Base-by-base conservation (phyloP, 1,140 invertebrate species). In the Paralvinella palmiformis region DNA sequence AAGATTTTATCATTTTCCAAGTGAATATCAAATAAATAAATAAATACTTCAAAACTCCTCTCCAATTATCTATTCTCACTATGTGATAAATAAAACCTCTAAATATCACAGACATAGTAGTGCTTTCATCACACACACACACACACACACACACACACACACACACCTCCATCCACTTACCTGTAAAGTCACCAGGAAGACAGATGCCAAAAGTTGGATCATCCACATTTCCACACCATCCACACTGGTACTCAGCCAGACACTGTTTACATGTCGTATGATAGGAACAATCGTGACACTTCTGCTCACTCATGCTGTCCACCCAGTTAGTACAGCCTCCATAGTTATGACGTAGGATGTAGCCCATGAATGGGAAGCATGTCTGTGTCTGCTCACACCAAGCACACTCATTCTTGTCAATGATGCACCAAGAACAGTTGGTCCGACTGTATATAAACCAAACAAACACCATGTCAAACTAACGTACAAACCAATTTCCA, bases 331-430 rank as follows among this genome's bases (percentile, higher is more conserved):
- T 85, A 73, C 94, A 97, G 63, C 91, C 83, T 0, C 93, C 93
- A 80, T 92, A 95, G 70, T 93, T 89, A 81, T 92, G 94, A 70
- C 93, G 90, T 62, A 91, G 92, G 1, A 92, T 94, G 76, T 96
- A 96, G 3, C 94, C 90, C 1, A 91, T 90, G 81, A 96, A 96
- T 44, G 91, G 90, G 75, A 96, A 94, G 76, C 94, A 97, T 73
- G 92, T 89, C 68, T 82, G 74, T 2, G 89, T 92, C 37, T 91
- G 88, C 72, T 94, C 90, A 75, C 94, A 96, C 94, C 94, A 97
- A 0, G 94, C 92, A 79, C 94, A 97, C 58, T 91, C 85, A 5
- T 91, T 91, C 44, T 87, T 85, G 68, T 90, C 88, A 62, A 89
- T 88, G 15, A 96, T 78, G 74, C 94, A 97, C 27, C 88, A 84